phyloP scores from a whole-genome alignment of 2,888 invertebrate species.

The Uropetala carovei region DNA sequence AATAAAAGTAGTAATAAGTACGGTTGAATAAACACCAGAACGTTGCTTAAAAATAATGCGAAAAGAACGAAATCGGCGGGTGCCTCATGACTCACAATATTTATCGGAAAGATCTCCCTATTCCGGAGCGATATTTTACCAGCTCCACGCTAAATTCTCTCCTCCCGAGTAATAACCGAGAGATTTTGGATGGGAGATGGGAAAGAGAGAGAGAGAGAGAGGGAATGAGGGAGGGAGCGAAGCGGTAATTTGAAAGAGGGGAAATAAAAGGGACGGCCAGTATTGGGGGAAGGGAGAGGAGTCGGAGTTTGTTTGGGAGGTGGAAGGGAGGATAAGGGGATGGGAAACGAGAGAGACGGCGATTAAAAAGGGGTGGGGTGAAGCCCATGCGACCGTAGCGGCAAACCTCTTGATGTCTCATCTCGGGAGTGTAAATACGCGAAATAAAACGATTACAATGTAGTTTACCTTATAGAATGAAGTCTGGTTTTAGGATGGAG shows the following conservation, averaged over 20 bases:
- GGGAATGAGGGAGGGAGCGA: not conserved
- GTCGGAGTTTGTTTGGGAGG: not conserved
- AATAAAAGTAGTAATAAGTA: too few species aligned
- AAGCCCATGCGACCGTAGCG: conserved; percentile 44
- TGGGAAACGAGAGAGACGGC: not conserved
- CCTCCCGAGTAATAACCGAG: conserved; percentile 23
- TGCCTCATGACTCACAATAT: conserved; percentile 5
- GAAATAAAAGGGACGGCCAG: not conserved
- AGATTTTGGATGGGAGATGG: not conserved
- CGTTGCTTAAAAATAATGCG: not conserved
- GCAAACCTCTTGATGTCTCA: conserved; percentile 65
- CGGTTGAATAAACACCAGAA: too few species aligned
- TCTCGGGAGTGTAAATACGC: conserved; percentile 66
- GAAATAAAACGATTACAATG: conserved; percentile 66
- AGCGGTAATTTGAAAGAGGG: not conserved
- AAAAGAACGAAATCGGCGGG: not conserved
- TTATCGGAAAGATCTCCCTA: conserved; percentile 44
- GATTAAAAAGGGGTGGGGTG: not conserved
- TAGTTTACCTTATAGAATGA: conserved; percentile 62
- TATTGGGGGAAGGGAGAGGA: not conserved
- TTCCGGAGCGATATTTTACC: conserved; percentile 24
- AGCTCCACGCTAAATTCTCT: conserved; percentile 28
- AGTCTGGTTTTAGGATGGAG: conserved; percentile 49
- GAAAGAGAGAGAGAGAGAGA: not conserved
- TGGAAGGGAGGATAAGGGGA: not conserved